A percentile compares a stretch with the other conserved stretches of the same genome.
Evolutionary conservation across 1,140 invertebrate species (phyloP).

Genomic region (Himalopsyche phryganea): DNA sequence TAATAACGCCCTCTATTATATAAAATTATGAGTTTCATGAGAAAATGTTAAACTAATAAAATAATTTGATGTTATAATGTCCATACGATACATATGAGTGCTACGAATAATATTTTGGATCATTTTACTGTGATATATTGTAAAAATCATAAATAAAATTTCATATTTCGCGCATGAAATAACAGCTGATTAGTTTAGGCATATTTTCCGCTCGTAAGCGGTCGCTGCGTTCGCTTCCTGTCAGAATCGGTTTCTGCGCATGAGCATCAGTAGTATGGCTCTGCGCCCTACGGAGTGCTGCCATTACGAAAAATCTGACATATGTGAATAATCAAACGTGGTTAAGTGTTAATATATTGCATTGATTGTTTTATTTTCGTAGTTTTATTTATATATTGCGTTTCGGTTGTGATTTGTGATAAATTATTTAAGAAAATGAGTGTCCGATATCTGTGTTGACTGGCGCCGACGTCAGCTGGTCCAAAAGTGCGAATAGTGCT

Average conservation of each 20-base stretch:
- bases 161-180: constrained; percentile 3
- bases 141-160: too few species aligned
- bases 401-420: constrained; percentile 56
- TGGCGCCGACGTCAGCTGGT: constrained; percentile 56
- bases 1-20: too few species aligned
- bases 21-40: too few species aligned
- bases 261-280: constrained; percentile 50
- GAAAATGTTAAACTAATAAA: too few species aligned
- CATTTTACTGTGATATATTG: too few species aligned
- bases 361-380: constrained; percentile 47
- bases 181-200: constrained; percentile 24
- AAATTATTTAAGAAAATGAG: constrained; percentile 53
- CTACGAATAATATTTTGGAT: too few species aligned
- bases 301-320: constrained; percentile 45
- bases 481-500: constrained; percentile 53
- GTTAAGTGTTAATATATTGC: constrained; percentile 49
- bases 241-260: constrained; percentile 42
- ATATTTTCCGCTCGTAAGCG: constrained; percentile 7
- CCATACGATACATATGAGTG: too few species aligned
- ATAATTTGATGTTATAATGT: too few species aligned
- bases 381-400: constrained; percentile 48
- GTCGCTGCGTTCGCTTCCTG: constrained; percentile 16
- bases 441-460: constrained; percentile 54
- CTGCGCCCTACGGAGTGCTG: constrained; percentile 54
- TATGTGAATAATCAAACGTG: constrained; percentile 54